Evolutionary conservation across 2,113 vertebrate genomes (phyloP), one percentile per base, ranked within the genome.

Genomic region (Megatriorchis doriae): DNA sequence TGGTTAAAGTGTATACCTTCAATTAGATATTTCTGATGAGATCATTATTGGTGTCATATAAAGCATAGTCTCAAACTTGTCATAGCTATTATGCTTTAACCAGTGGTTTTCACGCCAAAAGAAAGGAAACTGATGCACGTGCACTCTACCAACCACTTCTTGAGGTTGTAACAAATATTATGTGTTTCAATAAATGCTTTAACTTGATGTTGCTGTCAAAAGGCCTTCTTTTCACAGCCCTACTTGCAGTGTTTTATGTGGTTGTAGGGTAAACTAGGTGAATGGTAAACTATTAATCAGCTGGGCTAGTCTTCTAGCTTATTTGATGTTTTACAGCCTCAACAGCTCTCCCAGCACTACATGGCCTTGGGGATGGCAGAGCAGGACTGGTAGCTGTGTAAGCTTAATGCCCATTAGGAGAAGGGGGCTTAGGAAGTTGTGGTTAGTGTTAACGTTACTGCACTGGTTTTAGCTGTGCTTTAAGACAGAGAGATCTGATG

Each of bases 21-120:
- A 61, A 1, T 66, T 43, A 48, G n/a, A 3, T 52, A 10, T 26
- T 16, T 74, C 74, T 83, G 48, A 47, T 72, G 26, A 56, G 50
- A 14, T 66, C 10, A 0, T 52, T 32, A 9, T 9, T 48, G 12
- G 4, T 66, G 5, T 62, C 3, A 6, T 71, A 38, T 25, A n/a
- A 50, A 67, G 15, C 5, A 2, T 9, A 22, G 20, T 66, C 31
- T 72, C 4, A 11, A 29, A 17, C n/a, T 71, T 0, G 0, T 15
- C 26, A 31, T 40, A 73, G n/a, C 26, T 3, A 1, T 36, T 32
- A 4, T 53, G 55, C 47, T 82, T 5, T 58, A 58, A 36, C 17
- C 27, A 16, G 16, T 34, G 1, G 17, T 62, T 79, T 81, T 81
- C 74, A 50, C 29, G 25, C 38, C 14, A 13, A 0, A 62, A 59